Conservation (phyloP, 2,113 vertebrate species). For the Psittacula cyanocephala region DNA sequence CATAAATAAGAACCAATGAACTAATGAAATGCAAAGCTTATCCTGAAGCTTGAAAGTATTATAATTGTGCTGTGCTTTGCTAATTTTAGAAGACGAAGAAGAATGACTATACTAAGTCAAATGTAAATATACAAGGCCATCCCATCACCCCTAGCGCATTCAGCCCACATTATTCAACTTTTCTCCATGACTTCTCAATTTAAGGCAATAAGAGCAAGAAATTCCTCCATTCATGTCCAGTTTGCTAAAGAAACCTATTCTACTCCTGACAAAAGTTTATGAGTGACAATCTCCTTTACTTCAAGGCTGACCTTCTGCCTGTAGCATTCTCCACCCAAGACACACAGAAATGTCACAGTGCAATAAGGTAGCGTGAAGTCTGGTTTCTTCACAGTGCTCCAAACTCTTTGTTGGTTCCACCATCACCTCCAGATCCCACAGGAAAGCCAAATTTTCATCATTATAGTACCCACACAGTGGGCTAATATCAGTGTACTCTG, state of each 20-base stretch:
- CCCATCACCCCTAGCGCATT: background rate
- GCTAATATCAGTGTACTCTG: background rate
- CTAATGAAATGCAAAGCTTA: slow-evolving; percentile 60
- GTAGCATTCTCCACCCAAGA: background rate
- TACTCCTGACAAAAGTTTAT: background rate
- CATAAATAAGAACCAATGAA: slow-evolving; percentile 53
- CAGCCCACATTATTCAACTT: background rate
- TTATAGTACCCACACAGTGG: background rate
- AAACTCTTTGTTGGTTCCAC: fast-evolving
- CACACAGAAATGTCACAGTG: background rate
- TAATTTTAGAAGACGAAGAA: slow-evolving; percentile 58
- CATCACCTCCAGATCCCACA: background rate
- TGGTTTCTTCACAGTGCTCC: background rate
- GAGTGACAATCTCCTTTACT: background rate
- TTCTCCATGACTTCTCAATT: background rate
- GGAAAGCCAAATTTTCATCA: background rate
- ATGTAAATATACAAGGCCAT: slow-evolving; percentile 26
- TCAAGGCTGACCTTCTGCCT: background rate
- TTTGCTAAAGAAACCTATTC: background rate
- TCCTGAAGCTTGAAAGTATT: slow-evolving; percentile 55
- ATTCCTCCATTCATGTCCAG: background rate
- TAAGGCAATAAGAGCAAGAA: background rate
- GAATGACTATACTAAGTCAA: slow-evolving; percentile 43
- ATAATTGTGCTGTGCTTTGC: slow-evolving; percentile 57
- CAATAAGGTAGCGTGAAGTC: background rate